phyloP scores from a whole-genome alignment of 2,797 vertebrate genomes.

The Holocentrus rufus region DNA sequence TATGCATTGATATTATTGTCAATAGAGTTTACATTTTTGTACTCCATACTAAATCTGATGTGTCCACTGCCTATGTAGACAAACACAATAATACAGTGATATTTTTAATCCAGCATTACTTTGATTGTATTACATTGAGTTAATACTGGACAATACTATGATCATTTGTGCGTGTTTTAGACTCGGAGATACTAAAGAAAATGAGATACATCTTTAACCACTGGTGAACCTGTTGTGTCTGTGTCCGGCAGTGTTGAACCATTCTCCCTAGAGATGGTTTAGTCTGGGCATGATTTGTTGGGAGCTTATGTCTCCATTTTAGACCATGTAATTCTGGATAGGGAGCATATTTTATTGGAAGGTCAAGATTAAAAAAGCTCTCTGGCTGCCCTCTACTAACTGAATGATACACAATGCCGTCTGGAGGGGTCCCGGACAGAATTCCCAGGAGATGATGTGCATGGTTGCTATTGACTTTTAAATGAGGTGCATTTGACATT shows the following conservation, averaged over 20 bases:
- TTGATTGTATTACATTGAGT: neutral
- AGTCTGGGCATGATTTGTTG: conserved; percentile 75
- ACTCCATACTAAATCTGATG: neutral
- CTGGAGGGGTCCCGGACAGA: conserved; percentile 75
- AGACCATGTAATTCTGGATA: conserved; percentile 80
- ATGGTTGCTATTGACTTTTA: conserved; percentile 83
- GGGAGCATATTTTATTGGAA: conserved; percentile 84
- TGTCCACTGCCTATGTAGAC: neutral
- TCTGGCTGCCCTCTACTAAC: conserved; percentile 77
- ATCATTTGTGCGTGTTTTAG: conserved; percentile 1
- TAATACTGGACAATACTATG: neutral
- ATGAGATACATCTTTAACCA: conserved; percentile 14
- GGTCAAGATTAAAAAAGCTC: conserved; percentile 84
- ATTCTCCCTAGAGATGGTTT: conserved; percentile 69
- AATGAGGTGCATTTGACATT: conserved; percentile 85
- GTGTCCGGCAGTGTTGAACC: conserved; percentile 59
- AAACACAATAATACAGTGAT: neutral
- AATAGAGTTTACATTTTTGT: neutral
- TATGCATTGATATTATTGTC: neutral
- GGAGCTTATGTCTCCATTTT: conserved; percentile 80
- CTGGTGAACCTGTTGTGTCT: conserved; percentile 68
- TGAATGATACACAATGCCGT: conserved; percentile 81
- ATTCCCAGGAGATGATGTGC: conserved; percentile 85
- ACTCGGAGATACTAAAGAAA: conserved; percentile 41
- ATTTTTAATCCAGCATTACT: conserved; percentile 2